Conservation (phyloP, 2,888 invertebrate genomes). For the Hololepta plana region DNA sequence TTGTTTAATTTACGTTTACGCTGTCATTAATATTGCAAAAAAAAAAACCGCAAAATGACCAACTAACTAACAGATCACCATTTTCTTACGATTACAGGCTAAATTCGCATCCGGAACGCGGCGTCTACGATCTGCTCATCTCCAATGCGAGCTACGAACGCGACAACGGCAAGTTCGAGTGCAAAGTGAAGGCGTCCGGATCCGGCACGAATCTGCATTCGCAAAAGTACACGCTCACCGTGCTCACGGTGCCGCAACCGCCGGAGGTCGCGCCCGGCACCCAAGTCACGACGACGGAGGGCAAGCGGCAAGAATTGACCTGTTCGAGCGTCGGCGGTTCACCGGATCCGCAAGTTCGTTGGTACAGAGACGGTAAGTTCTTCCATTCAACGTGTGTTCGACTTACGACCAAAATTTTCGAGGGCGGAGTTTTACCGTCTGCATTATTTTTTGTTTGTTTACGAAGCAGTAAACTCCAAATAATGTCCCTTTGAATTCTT, state of each 20-base stretch:
- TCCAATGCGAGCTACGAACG: slow-evolving; percentile 76
- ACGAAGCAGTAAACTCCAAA: too few species aligned
- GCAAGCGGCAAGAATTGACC: slow-evolving; percentile 51
- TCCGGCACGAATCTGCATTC: slow-evolving; percentile 71
- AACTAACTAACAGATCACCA: too few species aligned
- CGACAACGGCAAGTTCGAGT: slow-evolving; percentile 85
- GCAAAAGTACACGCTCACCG: slow-evolving; percentile 68
- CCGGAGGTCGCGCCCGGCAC: slow-evolving; percentile 61
- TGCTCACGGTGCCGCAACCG: slow-evolving; percentile 66
- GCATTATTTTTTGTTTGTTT: too few species aligned
- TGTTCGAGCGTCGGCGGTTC: slow-evolving; percentile 79
- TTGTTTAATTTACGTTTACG: too few species aligned
- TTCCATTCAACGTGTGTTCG: neutral
- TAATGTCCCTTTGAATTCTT: too few species aligned
- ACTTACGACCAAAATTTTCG: too few species aligned
- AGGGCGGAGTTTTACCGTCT: too few species aligned
- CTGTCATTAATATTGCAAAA: too few species aligned
- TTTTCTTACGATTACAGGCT: slow-evolving; percentile 34
- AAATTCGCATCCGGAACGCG: slow-evolving; percentile 59
- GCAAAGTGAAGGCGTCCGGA: slow-evolving; percentile 67
- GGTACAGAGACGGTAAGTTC: slow-evolving; percentile 50
- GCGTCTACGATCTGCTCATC: slow-evolving; percentile 78
- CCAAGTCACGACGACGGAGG: slow-evolving; percentile 67
- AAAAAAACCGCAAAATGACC: too few species aligned
- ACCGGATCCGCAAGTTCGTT: slow-evolving; percentile 74